Percentiles rank a stretch among this genome's conserved stretches.
phyloP scores from a whole-genome alignment of 2,113 vertebrate species.

The Erythrolamprus reginae region DNA sequence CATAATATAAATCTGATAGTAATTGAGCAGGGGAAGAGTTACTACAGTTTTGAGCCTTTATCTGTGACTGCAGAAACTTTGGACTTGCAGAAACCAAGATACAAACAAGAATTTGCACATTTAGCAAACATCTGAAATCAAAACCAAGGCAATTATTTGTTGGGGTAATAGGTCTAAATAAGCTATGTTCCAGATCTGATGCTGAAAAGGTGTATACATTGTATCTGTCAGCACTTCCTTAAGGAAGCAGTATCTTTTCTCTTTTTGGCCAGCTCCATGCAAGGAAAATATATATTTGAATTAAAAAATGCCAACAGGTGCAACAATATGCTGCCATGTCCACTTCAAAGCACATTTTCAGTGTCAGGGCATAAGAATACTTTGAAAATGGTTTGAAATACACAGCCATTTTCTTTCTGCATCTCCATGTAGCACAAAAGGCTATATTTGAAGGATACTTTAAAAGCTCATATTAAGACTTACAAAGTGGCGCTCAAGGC shows the following conservation, averaged over 20 bases:
- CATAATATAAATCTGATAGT: not conserved
- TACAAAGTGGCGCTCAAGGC: too few relatives aligned
- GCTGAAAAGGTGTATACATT: not conserved
- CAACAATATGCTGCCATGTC: not conserved
- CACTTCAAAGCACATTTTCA: not conserved
- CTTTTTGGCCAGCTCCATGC: not conserved
- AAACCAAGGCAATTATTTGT: not conserved
- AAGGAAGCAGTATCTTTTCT: not conserved
- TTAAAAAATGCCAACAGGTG: not conserved
- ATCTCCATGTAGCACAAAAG: not conserved
- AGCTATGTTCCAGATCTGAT: not conserved
- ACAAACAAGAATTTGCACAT: not conserved
- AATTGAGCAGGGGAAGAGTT: not conserved
- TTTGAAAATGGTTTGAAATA: not conserved
- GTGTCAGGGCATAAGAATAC: not conserved
- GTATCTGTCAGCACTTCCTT: not conserved
- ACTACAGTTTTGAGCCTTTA: not conserved
- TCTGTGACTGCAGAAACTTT: not conserved
- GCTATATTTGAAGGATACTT: not conserved
- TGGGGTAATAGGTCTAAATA: not conserved
- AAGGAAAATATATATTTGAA: not conserved
- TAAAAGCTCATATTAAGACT: not conserved
- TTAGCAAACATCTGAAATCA: not conserved
- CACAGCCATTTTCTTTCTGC: not conserved
- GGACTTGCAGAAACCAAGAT: not conserved